Percentiles rank a stretch among this genome's conserved stretches.
Conservation (phyloP, 2,797 vertebrate genomes). For the Sciurus vulgaris region DNA sequence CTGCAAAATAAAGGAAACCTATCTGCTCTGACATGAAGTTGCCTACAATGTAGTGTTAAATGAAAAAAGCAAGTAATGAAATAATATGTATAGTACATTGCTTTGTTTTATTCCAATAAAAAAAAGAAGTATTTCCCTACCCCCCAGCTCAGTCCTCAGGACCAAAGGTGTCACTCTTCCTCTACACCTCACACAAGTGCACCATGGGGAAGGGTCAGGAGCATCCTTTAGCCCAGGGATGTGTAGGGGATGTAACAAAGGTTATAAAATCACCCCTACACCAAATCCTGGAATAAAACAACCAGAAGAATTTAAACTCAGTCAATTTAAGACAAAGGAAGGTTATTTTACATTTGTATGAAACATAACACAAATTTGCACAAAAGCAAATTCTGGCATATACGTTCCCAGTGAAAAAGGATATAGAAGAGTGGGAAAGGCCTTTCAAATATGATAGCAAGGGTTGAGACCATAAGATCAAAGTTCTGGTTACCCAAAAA, state of each 20-base stretch:
- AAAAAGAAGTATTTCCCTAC: background rate
- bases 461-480: background rate
- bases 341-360: background rate
- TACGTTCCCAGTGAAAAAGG: background rate
- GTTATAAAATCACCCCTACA: background rate
- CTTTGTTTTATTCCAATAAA: background rate
- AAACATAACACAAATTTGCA: slow-evolving; percentile 6
- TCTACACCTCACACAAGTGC: background rate
- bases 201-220: background rate
- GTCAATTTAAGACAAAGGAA: slow-evolving; percentile 34
- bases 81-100: background rate
- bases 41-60: background rate
- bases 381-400: slow-evolving; percentile 6
- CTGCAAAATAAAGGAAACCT: slow-evolving; percentile 6
- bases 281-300: slow-evolving; percentile 38
- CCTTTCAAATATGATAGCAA: background rate
- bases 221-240: background rate
- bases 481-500: slow-evolving; percentile 30
- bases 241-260: background rate
- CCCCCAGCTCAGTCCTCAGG: background rate
- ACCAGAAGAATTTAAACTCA: slow-evolving; percentile 23
- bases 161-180: background rate
- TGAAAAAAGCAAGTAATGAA: slow-evolving; percentile 22
- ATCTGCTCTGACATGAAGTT: slow-evolving; percentile 10
- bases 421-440: background rate